Base-by-base conservation (phyloP, 2,888 invertebrate species). In the Omphaloscelis lunosa region DNA sequence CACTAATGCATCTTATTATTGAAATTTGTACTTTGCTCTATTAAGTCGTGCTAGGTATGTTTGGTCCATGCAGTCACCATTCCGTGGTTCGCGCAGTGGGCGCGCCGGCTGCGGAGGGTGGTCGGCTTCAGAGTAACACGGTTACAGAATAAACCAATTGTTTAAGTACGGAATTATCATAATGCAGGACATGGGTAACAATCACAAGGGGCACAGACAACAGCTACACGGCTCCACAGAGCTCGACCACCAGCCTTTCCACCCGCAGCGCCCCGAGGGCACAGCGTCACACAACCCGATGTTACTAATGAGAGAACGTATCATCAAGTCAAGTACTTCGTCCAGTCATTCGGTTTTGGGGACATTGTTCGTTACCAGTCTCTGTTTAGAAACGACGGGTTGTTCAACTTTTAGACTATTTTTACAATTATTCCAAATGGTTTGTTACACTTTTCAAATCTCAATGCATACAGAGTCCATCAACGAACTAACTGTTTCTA, bases 21-120 rank as follows among this genome's bases (percentile, higher is more conserved):
- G 95, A 95, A 95, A 95, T 96, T 96, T 96, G 96, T 96, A 96
- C 96, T 96, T 95, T 96, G 92, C 93, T 95, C 93, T 96, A 95
- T 93, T 93, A 90, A 93, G 92, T 95, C 93, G 94, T 95, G 95
- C 94, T 95, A 94, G 91, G 94, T 94, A 93, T 95, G 96, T 95
- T 96, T 96, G 96, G 96, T 96, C 96, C 96, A 93, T 95, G 94
- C 92, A 94, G 94, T 94, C 93, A 92, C 93, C 92, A 91, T 92
- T 92, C 90, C 92, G 89, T 87, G 90, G 88, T 75, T 83, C 79
- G 86, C 89, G 90, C 84, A 77, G 71, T 51, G 51, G 77, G 34
- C 69, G 75, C 77, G 62, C 77, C 70, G 75, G 59, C 81, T 39
- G 65, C 51, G 79, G 61, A 79, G 59, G 79, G 74, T 73, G 77